phyloP scores from a whole-genome alignment of 2,797 vertebrate species.

The Periophthalmus magnuspinnatus region DNA sequence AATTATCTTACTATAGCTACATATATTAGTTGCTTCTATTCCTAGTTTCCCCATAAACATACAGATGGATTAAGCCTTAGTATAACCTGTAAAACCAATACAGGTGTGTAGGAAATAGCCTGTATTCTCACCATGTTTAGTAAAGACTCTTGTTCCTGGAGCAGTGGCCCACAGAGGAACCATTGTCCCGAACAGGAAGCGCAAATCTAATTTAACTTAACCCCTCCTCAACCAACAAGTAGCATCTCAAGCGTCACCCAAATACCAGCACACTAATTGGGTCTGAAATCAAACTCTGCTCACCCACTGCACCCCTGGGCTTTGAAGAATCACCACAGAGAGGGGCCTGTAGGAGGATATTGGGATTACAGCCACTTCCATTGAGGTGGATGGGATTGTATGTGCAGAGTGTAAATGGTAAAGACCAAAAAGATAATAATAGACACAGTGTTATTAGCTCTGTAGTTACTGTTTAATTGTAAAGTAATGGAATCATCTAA shows the following conservation, averaged over 20 bases:
- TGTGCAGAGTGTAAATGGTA: slow-evolving; percentile 2
- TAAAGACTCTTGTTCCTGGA: slow-evolving; percentile 32
- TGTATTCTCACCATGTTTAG: slow-evolving; percentile 25
- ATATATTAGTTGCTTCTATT: slow-evolving; percentile 4
- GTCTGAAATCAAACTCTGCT: slow-evolving; percentile 67
- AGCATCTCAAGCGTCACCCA: slow-evolving; percentile 30
- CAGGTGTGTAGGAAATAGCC: slow-evolving; percentile 1
- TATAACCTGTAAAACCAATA: slow-evolving; percentile 9
- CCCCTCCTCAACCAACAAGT: slow-evolving; percentile 18
- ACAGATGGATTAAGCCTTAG: neutral
- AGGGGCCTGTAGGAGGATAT: slow-evolving; percentile 34
- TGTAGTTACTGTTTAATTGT: too few relatives aligned
- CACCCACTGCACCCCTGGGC: slow-evolving; percentile 46
- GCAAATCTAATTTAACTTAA: slow-evolving; percentile 62
- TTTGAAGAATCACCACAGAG: slow-evolving; percentile 31
- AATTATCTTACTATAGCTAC: neutral
- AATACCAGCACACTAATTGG: slow-evolving; percentile 68
- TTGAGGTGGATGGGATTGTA: slow-evolving; percentile 1
- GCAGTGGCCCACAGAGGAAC: slow-evolving; percentile 47
- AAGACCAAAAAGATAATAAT: neutral
- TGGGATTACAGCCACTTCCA: slow-evolving; percentile 15
- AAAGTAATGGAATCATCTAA: too few relatives aligned
- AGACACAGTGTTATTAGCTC: too few relatives aligned
- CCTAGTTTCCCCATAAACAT: neutral
- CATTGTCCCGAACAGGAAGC: slow-evolving; percentile 59